These are phyloP conservation scores for Tarsius wallacei DNA, from an alignment of 2,797 vertebrate genomes.

Conservation along the genomic window DNA sequence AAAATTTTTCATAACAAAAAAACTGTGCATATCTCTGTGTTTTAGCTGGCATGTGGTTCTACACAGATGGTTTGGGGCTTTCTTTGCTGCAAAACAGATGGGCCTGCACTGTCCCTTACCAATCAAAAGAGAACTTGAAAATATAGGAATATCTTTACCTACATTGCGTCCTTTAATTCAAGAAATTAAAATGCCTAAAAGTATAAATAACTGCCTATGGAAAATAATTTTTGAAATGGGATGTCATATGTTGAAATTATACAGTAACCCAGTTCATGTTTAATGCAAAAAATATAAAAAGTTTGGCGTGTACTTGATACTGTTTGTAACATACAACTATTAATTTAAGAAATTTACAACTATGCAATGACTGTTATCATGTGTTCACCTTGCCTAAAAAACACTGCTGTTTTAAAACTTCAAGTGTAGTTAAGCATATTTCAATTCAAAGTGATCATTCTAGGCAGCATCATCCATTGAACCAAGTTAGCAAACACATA, in stretches of 20 bases:
- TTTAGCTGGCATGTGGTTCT: slow-evolving; percentile 94
- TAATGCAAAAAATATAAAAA: slow-evolving; percentile 89
- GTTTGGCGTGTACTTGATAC: slow-evolving; percentile 80
- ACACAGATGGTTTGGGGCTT: slow-evolving; percentile 95
- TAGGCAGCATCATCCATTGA: slow-evolving; percentile 65
- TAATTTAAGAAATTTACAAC: slow-evolving; percentile 90
- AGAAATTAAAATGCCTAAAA: slow-evolving; percentile 92
- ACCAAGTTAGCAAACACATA: slow-evolving; percentile 89
- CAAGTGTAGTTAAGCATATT: slow-evolving; percentile 83
- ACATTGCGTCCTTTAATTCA: slow-evolving; percentile 92
- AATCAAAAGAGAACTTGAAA: slow-evolving; percentile 93
- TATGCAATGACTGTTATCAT: slow-evolving; percentile 88
- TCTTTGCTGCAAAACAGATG: slow-evolving; percentile 96
- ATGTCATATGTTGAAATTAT: slow-evolving; percentile 91
- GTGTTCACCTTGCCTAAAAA: slow-evolving; percentile 89
- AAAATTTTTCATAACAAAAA: slow-evolving; percentile 94
- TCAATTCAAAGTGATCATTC: slow-evolving; percentile 85
- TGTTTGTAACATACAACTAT: slow-evolving; percentile 90
- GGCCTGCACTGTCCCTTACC: slow-evolving; percentile 93
- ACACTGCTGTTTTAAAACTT: slow-evolving; percentile 85
- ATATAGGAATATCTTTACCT: slow-evolving; percentile 93
- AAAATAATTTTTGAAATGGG: slow-evolving; percentile 88
- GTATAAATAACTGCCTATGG: slow-evolving; percentile 90
- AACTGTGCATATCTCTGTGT: slow-evolving; percentile 95
- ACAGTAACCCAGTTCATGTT: slow-evolving; percentile 89